A percentile compares a stretch with the other conserved stretches of the same genome.
Conservation (phyloP, 2,113 vertebrate species). For the Neodon shergylaensis region DNA sequence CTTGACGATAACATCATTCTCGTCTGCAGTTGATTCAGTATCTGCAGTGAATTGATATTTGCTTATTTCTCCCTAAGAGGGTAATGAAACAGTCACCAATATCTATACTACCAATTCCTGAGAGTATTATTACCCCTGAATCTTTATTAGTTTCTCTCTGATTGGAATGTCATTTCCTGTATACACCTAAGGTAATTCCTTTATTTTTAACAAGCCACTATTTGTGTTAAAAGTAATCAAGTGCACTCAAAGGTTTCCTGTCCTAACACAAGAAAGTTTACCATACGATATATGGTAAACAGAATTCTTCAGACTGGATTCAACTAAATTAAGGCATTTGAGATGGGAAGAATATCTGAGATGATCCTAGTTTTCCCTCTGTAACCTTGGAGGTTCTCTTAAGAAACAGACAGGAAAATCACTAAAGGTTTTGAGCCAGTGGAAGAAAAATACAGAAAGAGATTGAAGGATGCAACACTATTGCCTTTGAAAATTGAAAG, state of each 20-base stretch:
- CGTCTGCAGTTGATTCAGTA: background rate
- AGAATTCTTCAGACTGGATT: background rate
- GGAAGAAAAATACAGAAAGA: background rate
- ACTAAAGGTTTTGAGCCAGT: background rate
- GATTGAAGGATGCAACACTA: fast-evolving
- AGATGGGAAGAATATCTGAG: background rate
- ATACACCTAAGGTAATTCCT: background rate
- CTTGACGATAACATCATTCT: background rate
- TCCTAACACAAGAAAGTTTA: background rate
- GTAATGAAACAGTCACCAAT: background rate
- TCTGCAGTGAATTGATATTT: background rate
- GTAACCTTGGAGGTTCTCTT: background rate
- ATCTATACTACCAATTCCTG: background rate
- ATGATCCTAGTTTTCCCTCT: fast-evolving
- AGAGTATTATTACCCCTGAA: fast-evolving
- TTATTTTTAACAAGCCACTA: background rate
- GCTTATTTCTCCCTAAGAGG: background rate
- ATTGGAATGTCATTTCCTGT: background rate
- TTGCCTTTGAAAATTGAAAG: background rate
- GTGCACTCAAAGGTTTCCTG: background rate
- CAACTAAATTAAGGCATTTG: background rate
- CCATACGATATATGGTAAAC: background rate
- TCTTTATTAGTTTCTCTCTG: background rate
- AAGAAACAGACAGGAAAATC: fast-evolving
- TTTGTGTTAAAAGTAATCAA: background rate